phyloP scores from a whole-genome alignment of 2,888 invertebrate genomes.

The Alitta virens region DNA sequence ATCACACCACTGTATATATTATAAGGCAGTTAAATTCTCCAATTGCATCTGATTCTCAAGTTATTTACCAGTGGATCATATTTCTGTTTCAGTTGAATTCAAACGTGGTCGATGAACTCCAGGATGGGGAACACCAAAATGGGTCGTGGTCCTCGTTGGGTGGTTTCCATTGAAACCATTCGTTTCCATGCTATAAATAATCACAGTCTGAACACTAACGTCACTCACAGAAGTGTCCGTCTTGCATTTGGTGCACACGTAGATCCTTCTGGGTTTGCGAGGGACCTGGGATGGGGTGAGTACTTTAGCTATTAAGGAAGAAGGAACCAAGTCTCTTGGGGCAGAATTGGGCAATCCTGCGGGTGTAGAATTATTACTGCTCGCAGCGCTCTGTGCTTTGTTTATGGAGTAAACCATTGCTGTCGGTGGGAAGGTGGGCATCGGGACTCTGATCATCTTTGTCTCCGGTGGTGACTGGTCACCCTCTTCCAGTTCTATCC shows the following conservation, averaged over 20 bases:
- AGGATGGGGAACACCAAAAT: conserved; percentile 6
- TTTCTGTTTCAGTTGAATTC: conserved; percentile 38
- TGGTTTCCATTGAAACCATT: conserved; percentile 23
- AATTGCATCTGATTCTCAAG: too few species aligned
- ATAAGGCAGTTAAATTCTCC: too few species aligned
- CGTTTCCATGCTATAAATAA: conserved; percentile 3
- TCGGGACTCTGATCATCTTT: conserved; percentile 70
- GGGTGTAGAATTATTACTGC: background rate
- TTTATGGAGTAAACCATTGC: conserved; percentile 70
- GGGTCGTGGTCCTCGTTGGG: background rate
- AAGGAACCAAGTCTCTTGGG: conserved; percentile 38
- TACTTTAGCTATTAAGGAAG: conserved; percentile 49
- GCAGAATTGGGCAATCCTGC: background rate
- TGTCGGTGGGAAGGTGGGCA: conserved; percentile 79
- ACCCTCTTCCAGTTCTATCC: conserved; percentile 40
- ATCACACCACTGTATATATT: too few species aligned
- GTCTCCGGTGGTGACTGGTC: conserved; percentile 28
- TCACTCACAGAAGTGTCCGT: conserved; percentile 40
- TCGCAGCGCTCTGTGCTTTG: conserved; percentile 21
- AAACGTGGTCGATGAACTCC: conserved; percentile 20
- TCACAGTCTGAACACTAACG: conserved; percentile 42
- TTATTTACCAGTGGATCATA: conserved; percentile 7
- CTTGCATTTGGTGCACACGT: conserved; percentile 47
- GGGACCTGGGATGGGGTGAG: conserved; percentile 41
- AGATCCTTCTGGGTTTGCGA: conserved; percentile 36